Evolutionary conservation across 2,797 vertebrate genomes (phyloP).

Genomic region (Gallinago nigripennis): DNA sequence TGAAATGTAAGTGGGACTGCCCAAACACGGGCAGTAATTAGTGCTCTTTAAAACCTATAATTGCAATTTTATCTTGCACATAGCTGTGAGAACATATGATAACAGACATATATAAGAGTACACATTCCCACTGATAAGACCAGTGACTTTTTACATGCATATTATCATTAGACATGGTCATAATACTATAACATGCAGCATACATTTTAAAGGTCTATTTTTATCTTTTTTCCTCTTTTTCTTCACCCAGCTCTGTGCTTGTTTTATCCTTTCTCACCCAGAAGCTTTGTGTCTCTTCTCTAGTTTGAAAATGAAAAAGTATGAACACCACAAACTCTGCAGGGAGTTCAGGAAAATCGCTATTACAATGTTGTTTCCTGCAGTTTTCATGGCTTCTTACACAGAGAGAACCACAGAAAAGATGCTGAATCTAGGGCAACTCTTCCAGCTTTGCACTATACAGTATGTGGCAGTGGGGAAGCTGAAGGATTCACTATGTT

Average conservation of each 20-base stretch:
- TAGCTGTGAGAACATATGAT: not conserved
- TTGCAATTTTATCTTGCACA: not conserved
- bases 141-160: not conserved
- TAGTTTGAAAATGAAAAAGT: not conserved
- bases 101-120: not conserved
- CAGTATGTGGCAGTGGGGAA: not conserved
- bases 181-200: not conserved
- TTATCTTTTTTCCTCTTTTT: not conserved
- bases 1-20: not conserved
- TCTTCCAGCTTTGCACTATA: not conserved
- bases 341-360: not conserved
- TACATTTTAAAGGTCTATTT: not conserved
- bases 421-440: slow-evolving; percentile 25
- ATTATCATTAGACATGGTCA: not conserved
- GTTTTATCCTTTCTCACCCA: not conserved
- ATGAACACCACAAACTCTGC: not conserved
- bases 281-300: slow-evolving; percentile 2
- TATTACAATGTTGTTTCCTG: not conserved
- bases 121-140: not conserved
- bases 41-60: not conserved
- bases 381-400: slow-evolving; percentile 13
- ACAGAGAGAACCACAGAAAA: not conserved
- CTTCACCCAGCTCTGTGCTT: not conserved
- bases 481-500: not conserved
- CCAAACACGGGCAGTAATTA: not conserved